Percentiles rank a stretch among this genome's conserved stretches.
These are phyloP conservation scores for Eupithecia centaureata DNA, from an alignment of 2,888 invertebrate genomes.

Conservation along the genomic window DNA sequence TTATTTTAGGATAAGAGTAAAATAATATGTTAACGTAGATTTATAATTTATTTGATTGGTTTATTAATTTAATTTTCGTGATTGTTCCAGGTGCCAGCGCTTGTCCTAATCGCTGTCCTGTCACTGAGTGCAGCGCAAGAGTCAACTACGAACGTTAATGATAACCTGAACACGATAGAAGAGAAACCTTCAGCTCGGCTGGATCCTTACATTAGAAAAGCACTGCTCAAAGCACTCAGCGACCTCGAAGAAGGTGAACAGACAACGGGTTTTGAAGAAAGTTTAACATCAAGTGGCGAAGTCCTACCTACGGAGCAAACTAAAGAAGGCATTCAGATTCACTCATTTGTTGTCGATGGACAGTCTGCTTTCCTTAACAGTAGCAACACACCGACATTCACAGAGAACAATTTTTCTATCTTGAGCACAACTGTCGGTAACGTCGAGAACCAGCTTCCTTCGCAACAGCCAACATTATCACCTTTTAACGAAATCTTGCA, in stretches of 20 bases:
- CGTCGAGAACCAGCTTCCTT: slow-evolving; percentile 75
- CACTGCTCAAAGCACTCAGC: slow-evolving; percentile 89
- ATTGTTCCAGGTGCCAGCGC: slow-evolving; percentile 65
- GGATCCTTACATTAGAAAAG: slow-evolving; percentile 89
- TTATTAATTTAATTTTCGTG: slow-evolving; percentile 24
- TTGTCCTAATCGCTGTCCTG: slow-evolving; percentile 59
- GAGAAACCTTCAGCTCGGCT: slow-evolving; percentile 84
- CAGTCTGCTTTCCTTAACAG: slow-evolving; percentile 70
- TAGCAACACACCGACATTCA: slow-evolving; percentile 62
- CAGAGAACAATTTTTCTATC: slow-evolving; percentile 74
- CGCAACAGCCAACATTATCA: slow-evolving; percentile 68
- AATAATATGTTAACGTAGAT: background rate
- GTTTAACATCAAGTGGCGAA: slow-evolving; percentile 64
- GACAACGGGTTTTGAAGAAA: slow-evolving; percentile 79
- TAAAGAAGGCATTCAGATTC: slow-evolving; percentile 78
- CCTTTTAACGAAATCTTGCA: slow-evolving; percentile 75
- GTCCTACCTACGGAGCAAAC: slow-evolving; percentile 51
- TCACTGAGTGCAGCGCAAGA: slow-evolving; percentile 62
- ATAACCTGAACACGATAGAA: slow-evolving; percentile 74
- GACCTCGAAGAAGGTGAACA: slow-evolving; percentile 87
- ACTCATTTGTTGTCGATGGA: slow-evolving; percentile 83
- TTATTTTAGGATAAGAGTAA: too few relatives aligned
- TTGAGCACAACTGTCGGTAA: slow-evolving; percentile 75
- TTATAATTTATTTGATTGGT: background rate
- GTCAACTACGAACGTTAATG: slow-evolving; percentile 58